Base-by-base conservation (phyloP, 2,888 invertebrate genomes). In the Hyles lineata region DNA sequence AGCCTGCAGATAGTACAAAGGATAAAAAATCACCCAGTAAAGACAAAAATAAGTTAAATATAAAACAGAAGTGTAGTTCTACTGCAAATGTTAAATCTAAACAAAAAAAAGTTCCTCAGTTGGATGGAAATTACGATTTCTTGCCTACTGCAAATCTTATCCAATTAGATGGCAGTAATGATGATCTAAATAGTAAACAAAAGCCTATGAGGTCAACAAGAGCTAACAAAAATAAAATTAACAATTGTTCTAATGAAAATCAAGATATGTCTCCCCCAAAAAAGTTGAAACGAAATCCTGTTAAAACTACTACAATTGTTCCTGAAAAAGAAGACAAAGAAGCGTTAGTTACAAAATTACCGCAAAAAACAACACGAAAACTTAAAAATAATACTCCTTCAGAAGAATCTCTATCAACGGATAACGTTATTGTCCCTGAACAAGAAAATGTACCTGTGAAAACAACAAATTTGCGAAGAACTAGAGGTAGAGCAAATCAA, bases 51-150 rank as follows among this genome's bases (percentile, higher is more conserved):
- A 75, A 74, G 71, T 78, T 78, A 74, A 76, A 76, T 73, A 73
- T 76, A 67, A 76, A 69, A n/a, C 74, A 72, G 70, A 59, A 80
- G 62, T 74, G 77, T 73, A 77, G 78, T 77, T 59, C 82, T 6
- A 73, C 69, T 72, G 29, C 71, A 69, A 55, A 78, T 74, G 59
- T 75, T 29, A 86, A 85, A 78, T 60, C 76, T 25, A 82, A 83
- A 73, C 84, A 79, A 75, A 75, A 79, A 75, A 88, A 87, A 73
- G 92, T 96, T 76, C 86, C 95, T 0, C 96, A 96, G 82, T 79
- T 96, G 67, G 96, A 96, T 90, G 96, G 96, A 5, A 91, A 87
- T 76, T 88, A 92, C 83, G 95, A 96, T 85, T 76, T 78, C 71
- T 84, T 17, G 15, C 23, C 23, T 23, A 2, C 15, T 75, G 82